Base-by-base conservation (phyloP, 2,797 vertebrate species). In the Erethizon dorsatum region DNA sequence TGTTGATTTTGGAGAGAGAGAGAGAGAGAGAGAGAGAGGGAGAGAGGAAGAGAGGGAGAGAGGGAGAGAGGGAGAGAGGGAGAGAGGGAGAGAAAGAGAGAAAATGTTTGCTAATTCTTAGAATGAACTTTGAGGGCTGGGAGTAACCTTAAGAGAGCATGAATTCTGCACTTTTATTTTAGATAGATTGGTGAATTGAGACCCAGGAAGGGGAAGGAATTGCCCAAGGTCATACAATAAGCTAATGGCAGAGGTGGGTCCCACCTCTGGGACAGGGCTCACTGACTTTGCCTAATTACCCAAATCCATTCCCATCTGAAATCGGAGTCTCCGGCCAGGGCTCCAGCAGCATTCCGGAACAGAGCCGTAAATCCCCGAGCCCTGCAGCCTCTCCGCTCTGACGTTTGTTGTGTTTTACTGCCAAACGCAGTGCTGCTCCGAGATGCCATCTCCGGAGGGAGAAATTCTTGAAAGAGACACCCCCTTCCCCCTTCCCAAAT, bases 361-460 rank as follows among this genome's bases (percentile, higher is more conserved):
- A 67, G 0, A 75, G 87, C 47, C 11, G 8, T 98, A 97, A 97
- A 97, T 97, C 93, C 90, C 65, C 0, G 9, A 94, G 95, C 93
- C 91, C 96, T 84, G 95, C 83, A 73, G 97, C 95, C 94, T 28
- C 92, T 95, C 97, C 47, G 59, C 50, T 45, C 88, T 95, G 88
- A 94, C 93, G 93, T 91, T 97, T 96, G 98, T 98, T 98, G 79
- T 88, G 89, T 97, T 95, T 98, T 94, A 87, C 97, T 97, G 93
- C 86, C 97, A 97, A 97, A 90, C 94, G 91, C 83, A n/a, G n/a
- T 94, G 63, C 96, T 94, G 77, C 96, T 96, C 52, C 0, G 80
- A 97, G 97, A 97, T 97, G 91, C 61, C 95, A 97, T 97, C 95
- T 98, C 96, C 97, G 96, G 92, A 98, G 57, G 90, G 95, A 97